phyloP scores from a whole-genome alignment of 1,140 invertebrate genomes.

The Drosophila rhopaloa region DNA sequence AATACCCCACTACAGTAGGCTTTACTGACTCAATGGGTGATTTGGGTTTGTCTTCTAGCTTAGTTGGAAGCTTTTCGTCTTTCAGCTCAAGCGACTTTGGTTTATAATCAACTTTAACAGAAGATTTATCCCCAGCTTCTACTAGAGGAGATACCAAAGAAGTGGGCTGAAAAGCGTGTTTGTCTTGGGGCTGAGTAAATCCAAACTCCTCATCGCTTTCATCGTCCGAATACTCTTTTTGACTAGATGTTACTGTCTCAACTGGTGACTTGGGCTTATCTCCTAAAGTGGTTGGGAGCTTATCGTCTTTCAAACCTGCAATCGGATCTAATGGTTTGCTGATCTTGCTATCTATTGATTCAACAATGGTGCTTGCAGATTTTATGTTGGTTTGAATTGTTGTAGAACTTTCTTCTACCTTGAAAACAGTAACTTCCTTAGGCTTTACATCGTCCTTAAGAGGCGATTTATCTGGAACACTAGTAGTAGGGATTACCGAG shows the following conservation, averaged over 20 bases:
- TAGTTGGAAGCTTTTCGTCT: neutral
- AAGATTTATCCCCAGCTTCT: conserved; percentile 8
- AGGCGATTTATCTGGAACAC: neutral
- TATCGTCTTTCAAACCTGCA: conserved; percentile 1
- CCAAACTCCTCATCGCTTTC: conserved; percentile 6
- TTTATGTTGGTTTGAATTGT: neutral
- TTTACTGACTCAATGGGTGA: conserved; percentile 6
- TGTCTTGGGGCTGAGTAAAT: neutral
- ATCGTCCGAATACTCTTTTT: conserved; percentile 14
- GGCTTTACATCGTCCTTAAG: neutral
- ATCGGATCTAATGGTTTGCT: neutral
- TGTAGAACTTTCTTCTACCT: neutral
- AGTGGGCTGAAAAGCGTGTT: neutral
- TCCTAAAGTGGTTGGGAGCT: neutral
- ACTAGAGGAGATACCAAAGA: conserved; percentile 1
- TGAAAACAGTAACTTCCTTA: neutral
- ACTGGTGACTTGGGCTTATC: conserved; percentile 9
- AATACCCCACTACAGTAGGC: neutral
- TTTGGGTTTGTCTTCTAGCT: conserved; percentile 19
- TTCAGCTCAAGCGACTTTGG: conserved; percentile 3
- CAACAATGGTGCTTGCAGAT: no score
- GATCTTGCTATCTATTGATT: neutral
- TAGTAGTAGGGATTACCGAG: neutral
- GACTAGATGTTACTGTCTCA: neutral
- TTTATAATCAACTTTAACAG: conserved; percentile 13